phyloP scores from a whole-genome alignment of 2,888 invertebrate species.

The Capitulum mitella region DNA sequence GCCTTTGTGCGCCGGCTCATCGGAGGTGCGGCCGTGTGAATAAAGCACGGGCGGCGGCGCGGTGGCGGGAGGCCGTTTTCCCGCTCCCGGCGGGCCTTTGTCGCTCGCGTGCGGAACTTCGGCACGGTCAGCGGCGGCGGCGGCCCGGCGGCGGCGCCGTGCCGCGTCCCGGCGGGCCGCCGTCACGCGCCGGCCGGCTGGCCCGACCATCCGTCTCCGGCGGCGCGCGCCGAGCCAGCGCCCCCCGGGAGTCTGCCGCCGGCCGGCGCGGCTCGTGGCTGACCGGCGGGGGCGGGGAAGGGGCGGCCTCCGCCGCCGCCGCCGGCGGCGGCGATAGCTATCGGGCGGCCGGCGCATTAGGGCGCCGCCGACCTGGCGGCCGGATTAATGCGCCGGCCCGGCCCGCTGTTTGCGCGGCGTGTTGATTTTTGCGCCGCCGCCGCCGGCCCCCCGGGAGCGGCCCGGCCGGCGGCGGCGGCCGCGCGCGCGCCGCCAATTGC shows the following conservation, averaged over 20 bases:
- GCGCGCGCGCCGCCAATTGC: constrained; percentile 16
- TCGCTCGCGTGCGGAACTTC: background rate
- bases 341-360: background rate
- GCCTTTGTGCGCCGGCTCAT: background rate
- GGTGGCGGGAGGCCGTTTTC: no score
- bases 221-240: background rate
- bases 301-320: constrained; percentile 1
- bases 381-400: background rate
- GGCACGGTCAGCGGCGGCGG: background rate
- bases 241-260: background rate
- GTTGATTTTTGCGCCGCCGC: constrained; percentile 18
- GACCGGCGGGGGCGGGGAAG: background rate
- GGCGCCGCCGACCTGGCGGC: background rate
- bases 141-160: background rate
- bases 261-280: background rate
- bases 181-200: background rate
- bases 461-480: background rate
- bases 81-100: no score
- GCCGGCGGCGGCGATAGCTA: background rate
- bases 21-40: background rate
- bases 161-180: background rate
- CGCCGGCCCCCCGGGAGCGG: constrained; percentile 3
- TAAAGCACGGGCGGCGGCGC: background rate
- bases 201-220: background rate
- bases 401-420: background rate